phyloP scores from a whole-genome alignment of 2,113 vertebrate genomes.

The Vidua macroura region DNA sequence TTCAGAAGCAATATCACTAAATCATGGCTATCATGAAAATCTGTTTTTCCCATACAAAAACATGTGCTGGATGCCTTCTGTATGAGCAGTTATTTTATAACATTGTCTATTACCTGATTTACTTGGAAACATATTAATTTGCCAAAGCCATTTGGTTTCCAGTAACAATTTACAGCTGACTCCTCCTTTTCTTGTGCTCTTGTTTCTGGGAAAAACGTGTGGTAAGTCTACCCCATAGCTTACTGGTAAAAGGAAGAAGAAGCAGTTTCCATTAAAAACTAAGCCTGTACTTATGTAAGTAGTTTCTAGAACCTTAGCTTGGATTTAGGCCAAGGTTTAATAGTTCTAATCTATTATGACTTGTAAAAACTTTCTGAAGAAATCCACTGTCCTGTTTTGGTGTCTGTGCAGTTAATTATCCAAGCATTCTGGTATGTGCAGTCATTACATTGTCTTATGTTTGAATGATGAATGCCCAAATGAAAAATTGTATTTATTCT shows the following conservation, averaged over 20 bases:
- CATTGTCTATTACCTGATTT: not conserved
- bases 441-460: not conserved
- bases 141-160: slow-evolving; percentile 5
- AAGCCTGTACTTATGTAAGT: not conserved
- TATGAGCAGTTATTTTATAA: not conserved
- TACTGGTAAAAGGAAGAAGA: slow-evolving; percentile 1
- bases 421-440: not conserved
- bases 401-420: not conserved
- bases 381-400: not conserved
- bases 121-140: slow-evolving; percentile 1
- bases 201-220: slow-evolving; percentile 7
- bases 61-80: not conserved
- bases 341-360: slow-evolving; percentile 10
- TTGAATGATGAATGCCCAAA: not conserved
- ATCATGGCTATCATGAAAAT: not conserved
- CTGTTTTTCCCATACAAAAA: not conserved
- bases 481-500: not conserved
- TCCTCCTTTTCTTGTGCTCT: not conserved
- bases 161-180: not conserved
- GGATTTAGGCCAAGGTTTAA: slow-evolving; percentile 35
- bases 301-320: slow-evolving; percentile 30
- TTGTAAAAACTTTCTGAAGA: slow-evolving; percentile 8
- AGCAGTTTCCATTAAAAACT: slow-evolving; percentile 15
- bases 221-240: not conserved
- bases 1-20: not conserved